A percentile compares a stretch with the other conserved stretches of the same genome.
Evolutionary conservation across 2,113 vertebrate genomes (phyloP).

Genomic region (Dunckerocampus dactyliophorus): DNA sequence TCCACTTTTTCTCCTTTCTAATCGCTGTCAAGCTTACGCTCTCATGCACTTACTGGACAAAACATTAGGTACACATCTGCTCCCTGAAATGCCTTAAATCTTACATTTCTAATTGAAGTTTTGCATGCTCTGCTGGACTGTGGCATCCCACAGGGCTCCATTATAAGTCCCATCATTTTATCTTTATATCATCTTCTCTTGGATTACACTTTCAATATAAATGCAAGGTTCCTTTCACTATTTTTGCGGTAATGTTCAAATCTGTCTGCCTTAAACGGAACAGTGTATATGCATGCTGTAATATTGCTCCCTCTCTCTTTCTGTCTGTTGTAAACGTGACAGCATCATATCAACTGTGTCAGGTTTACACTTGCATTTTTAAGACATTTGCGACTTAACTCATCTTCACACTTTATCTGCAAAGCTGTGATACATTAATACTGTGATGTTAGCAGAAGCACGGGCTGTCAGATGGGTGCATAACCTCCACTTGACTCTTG

Average conservation of each 20-base stretch:
- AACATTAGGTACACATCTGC: background rate
- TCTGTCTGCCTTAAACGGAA: no score
- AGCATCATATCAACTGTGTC: conserved; percentile 38
- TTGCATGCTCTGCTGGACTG: background rate
- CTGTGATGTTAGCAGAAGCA: background rate
- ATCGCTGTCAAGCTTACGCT: conserved; percentile 7
- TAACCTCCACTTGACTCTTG: conserved; percentile 6
- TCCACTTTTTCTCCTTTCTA: conserved; percentile 14
- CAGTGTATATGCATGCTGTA: no score
- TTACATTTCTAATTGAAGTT: background rate
- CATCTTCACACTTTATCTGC: conserved; percentile 7
- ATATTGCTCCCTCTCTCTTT: background rate
- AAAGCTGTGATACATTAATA: background rate
- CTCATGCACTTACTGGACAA: background rate
- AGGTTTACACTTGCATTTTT: conserved; percentile 34
- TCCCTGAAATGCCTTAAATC: background rate
- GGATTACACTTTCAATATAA: background rate
- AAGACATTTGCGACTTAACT: conserved; percentile 20
- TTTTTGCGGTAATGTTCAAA: no score
- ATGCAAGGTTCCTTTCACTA: no score
- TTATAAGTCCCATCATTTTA: background rate
- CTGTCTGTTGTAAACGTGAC: conserved; percentile 34
- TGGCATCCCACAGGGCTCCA: background rate
- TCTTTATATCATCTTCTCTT: background rate
- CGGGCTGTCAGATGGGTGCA: background rate